Evolutionary conservation across 1,140 invertebrate species (phyloP).

Genomic region (Telenomus remus): DNA sequence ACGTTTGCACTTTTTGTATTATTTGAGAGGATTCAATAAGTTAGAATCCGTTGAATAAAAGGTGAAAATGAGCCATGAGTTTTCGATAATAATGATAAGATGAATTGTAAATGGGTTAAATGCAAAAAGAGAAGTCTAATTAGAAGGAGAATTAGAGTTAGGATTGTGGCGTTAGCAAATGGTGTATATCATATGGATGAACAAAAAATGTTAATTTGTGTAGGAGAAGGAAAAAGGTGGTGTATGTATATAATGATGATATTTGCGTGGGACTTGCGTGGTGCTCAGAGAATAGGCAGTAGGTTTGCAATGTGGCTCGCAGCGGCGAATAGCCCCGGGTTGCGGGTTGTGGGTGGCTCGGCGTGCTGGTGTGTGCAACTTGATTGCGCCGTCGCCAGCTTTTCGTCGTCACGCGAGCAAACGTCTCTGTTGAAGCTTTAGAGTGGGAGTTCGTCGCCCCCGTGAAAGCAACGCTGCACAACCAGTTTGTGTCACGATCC

Average conservation of each 20-base stretch:
- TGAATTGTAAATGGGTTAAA: no score
- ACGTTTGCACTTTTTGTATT: no score
- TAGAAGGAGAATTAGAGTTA: no score
- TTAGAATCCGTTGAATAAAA: no score
- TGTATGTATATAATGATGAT: conserved; percentile 39
- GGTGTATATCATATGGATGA: no score
- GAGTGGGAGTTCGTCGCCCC: conserved; percentile 54
- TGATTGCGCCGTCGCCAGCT: conserved; percentile 48
- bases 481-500: conserved; percentile 49
- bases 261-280: conserved; percentile 37
- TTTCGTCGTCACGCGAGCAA: conserved; percentile 55
- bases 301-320: conserved; percentile 36
- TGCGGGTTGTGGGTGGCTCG: conserved; percentile 6
- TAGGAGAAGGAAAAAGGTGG: conserved; percentile 32
- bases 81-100: no score
- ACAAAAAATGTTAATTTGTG: conserved; percentile 34
- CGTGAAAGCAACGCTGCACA: conserved; percentile 33
- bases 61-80: no score
- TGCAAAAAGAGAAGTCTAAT: no score
- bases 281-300: conserved; percentile 34
- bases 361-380: no score
- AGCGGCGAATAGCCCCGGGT: conserved; percentile 41
- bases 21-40: no score
- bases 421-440: conserved; percentile 42
- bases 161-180: no score